Percentiles rank a stretch among this genome's conserved stretches.
Conservation (phyloP, 1,140 invertebrate species). For the Drosophila bifasciata region DNA sequence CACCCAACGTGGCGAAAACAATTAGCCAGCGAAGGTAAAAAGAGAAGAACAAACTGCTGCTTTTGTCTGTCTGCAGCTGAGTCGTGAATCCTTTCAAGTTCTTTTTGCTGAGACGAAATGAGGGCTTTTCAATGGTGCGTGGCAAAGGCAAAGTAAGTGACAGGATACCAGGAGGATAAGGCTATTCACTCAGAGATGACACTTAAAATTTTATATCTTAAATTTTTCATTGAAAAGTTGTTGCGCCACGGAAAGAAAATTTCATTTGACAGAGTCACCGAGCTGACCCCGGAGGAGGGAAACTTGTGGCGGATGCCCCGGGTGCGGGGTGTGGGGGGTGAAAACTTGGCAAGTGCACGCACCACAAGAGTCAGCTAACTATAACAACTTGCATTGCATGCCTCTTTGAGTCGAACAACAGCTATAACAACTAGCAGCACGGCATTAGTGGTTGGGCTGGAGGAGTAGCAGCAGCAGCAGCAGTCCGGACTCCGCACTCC, state of each 20-base stretch:
- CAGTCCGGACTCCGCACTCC: neutral
- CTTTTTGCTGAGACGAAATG: no score
- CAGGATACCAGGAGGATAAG: no score
- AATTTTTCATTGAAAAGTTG: slow-evolving; percentile 16
- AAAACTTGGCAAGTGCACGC: slow-evolving; percentile 63
- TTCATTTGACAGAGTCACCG: neutral
- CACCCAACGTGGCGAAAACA: slow-evolving; percentile 59
- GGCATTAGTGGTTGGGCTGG: slow-evolving; percentile 59
- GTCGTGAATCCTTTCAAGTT: slow-evolving; percentile 36
- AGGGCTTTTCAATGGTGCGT: slow-evolving; percentile 6
- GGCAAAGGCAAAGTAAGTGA: no score
- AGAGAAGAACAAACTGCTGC: slow-evolving; percentile 15
- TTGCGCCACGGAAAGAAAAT: neutral
- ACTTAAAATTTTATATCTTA: neutral
- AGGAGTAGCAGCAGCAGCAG: neutral
- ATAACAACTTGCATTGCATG: slow-evolving; percentile 60
- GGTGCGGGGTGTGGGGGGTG: no score
- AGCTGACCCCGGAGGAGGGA: neutral
- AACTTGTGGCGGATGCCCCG: slow-evolving; percentile 4
- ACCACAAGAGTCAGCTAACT: slow-evolving; percentile 52
- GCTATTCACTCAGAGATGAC: no score
- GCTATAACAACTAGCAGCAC: slow-evolving; percentile 74
- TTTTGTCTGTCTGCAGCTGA: slow-evolving; percentile 27
- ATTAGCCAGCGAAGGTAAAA: slow-evolving; percentile 43
- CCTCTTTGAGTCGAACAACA: slow-evolving; percentile 68